Evolutionary conservation across 1,140 invertebrate genomes (phyloP).

Genomic region (Bombus balteatus): DNA sequence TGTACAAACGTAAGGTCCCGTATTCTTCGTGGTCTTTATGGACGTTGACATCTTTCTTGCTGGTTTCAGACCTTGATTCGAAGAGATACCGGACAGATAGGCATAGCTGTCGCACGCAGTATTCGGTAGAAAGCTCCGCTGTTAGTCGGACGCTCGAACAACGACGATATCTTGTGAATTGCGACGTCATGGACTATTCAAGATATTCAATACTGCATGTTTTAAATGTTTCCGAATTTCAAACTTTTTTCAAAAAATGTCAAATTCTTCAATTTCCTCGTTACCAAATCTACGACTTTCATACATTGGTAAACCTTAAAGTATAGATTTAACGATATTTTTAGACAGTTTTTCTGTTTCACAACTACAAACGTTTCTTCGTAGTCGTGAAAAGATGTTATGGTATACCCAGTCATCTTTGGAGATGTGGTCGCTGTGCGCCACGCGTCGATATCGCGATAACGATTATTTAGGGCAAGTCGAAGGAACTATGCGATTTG

Average conservation of each 20-base stretch:
- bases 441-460: background rate
- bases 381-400: no score
- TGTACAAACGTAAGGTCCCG: background rate
- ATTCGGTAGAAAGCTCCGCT: background rate
- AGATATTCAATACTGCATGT: background rate
- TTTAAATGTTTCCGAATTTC: background rate
- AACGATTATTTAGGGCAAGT: constrained; percentile 52
- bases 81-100: no score
- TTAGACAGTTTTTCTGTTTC: no score
- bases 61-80: no score
- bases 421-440: background rate
- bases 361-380: no score
- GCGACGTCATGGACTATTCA: background rate
- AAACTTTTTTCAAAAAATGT: no score
- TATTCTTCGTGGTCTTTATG: background rate
- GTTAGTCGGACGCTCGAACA: background rate
- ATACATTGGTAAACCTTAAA: background rate
- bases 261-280: no score
- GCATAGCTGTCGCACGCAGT: no score
- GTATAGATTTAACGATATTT: background rate
- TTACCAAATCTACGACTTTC: no score
- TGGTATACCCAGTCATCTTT: background rate
- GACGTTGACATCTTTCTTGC: background rate
- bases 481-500: constrained; percentile 54
- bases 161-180: background rate